phyloP scores from a whole-genome alignment of 2,113 vertebrate species.

The Shinisaurus crocodilurus region DNA sequence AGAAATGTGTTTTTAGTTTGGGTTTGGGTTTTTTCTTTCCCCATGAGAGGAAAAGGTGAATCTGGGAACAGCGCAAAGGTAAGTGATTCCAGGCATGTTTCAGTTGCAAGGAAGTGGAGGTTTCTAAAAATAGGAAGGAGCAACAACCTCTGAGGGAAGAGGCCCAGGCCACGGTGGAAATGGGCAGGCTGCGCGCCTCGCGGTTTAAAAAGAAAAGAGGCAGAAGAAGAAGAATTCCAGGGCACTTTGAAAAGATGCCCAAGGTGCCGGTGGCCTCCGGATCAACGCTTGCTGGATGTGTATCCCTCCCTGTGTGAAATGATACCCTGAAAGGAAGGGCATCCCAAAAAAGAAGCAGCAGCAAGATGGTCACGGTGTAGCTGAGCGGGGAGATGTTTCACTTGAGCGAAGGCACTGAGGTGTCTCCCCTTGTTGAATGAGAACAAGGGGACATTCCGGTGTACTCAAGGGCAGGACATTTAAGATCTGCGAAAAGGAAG shows the following conservation, averaged over 20 bases:
- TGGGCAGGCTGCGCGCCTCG: not conserved
- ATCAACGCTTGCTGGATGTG: not conserved
- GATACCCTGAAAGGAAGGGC: no score
- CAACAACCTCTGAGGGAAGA: not conserved
- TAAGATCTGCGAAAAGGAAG: not conserved
- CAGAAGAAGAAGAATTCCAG: not conserved
- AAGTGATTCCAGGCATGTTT: not conserved
- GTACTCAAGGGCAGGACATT: not conserved
- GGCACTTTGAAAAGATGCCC: not conserved
- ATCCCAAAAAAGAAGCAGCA: no score
- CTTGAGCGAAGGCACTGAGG: not conserved
- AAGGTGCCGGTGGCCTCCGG: not conserved
- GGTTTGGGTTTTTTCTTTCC: not conserved
- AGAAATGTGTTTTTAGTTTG: not conserved
- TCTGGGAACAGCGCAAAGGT: not conserved
- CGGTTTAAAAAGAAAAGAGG: not conserved
- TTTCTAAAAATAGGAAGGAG: not conserved
- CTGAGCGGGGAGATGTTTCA: no score
- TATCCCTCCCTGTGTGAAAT: not conserved
- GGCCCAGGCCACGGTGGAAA: not conserved
- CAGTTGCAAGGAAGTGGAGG: not conserved
- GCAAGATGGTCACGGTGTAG: no score
- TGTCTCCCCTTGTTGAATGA: not conserved
- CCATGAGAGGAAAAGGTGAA: not conserved
- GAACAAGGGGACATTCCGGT: not conserved